A percentile compares a stretch with the other conserved stretches of the same genome.
These are phyloP conservation scores for Ciconia maguari DNA, from an alignment of 2,113 vertebrate genomes.

Conservation along the genomic window DNA sequence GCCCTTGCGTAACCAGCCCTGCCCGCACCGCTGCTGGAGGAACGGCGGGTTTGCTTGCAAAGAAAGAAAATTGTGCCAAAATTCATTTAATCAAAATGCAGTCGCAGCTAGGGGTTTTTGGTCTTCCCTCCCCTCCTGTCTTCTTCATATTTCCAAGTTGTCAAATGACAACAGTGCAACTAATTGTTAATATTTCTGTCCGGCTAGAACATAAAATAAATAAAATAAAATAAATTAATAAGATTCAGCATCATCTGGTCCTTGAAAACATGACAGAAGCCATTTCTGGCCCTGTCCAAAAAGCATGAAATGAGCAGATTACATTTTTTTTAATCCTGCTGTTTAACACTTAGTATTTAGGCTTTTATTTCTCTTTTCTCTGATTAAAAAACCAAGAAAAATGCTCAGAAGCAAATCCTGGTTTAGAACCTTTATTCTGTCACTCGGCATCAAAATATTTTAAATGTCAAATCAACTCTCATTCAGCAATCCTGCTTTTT, in stretches of 20 bases:
- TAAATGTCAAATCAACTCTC: background rate
- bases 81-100: background rate
- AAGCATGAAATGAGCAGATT: background rate
- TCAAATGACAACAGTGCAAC: background rate
- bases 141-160: background rate
- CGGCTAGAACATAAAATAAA: background rate
- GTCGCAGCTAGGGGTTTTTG: background rate
- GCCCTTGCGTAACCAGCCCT: background rate
- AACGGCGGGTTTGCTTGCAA: background rate
- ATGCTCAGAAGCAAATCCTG: background rate
- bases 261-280: background rate
- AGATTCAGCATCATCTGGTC: background rate
- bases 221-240: background rate
- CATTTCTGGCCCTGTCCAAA: background rate
- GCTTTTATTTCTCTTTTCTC: background rate
- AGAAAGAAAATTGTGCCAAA: background rate
- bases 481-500: background rate
- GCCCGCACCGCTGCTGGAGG: background rate
- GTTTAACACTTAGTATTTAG: background rate
- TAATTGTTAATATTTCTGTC: background rate
- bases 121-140: background rate
- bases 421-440: background rate
- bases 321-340: background rate
- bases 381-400: background rate
- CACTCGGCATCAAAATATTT: background rate